Evolutionary conservation across 2,797 vertebrate genomes (phyloP).

Genomic region (Distichodus sexfasciatus): DNA sequence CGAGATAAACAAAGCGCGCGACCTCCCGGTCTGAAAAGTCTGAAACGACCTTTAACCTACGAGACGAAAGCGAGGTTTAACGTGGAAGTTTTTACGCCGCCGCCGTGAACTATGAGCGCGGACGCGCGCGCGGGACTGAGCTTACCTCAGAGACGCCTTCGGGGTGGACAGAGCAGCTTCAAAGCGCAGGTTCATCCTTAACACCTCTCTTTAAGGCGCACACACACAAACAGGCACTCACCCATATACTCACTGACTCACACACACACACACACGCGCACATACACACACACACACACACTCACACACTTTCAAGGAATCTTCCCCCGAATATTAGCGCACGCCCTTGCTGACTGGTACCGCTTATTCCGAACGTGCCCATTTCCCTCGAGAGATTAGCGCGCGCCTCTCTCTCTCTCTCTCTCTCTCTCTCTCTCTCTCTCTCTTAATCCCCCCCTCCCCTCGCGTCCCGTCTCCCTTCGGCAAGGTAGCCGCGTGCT

Average conservation of each 20-base stretch:
- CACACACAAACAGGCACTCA: too few species aligned
- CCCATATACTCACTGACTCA: slow-evolving; percentile 29
- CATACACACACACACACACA: slow-evolving; percentile 27
- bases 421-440: slow-evolving; percentile 49
- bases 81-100: too few species aligned
- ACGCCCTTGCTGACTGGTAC: slow-evolving; percentile 44
- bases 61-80: too few species aligned
- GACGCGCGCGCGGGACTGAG: not conserved
- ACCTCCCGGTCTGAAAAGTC: too few species aligned
- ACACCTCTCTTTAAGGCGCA: slow-evolving; percentile 22
- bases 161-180: slow-evolving; percentile 47
- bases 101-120: not conserved
- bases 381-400: slow-evolving; percentile 75
- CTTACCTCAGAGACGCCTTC: slow-evolving; percentile 42
- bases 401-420: slow-evolving; percentile 64
- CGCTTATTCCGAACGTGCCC: slow-evolving; percentile 57
- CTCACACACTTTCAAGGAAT: slow-evolving; percentile 8
- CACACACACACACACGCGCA: slow-evolving; percentile 35
- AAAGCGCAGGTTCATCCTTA: slow-evolving; percentile 41
- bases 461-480: slow-evolving; percentile 4
- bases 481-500: slow-evolving; percentile 68
- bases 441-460: slow-evolving; percentile 72
- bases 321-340: too few species aligned
- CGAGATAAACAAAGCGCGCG: too few species aligned
- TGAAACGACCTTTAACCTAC: too few species aligned